These are phyloP conservation scores for Ips typographus DNA, from an alignment of 1,140 invertebrate genomes.

Conservation along the genomic window DNA sequence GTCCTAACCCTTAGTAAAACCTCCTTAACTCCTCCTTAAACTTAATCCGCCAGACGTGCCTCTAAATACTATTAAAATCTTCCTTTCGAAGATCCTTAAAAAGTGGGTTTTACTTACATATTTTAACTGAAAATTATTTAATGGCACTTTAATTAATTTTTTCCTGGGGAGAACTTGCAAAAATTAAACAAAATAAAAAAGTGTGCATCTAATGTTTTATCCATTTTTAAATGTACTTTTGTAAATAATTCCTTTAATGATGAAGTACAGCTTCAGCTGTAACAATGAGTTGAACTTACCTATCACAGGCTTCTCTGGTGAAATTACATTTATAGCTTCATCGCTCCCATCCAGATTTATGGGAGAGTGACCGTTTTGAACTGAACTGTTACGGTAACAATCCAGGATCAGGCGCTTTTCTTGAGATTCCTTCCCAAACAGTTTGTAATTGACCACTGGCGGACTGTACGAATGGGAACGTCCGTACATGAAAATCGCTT, in stretches of 20 bases:
- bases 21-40: too few species aligned
- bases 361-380: slow-evolving; percentile 12
- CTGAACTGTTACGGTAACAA: slow-evolving; percentile 15
- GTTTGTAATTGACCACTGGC: slow-evolving; percentile 25
- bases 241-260: neutral
- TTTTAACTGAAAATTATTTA: too few species aligned
- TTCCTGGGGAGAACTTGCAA: too few species aligned
- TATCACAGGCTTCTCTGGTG: slow-evolving; percentile 23
- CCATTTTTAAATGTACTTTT: neutral
- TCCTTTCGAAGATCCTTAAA: too few species aligned
- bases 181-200: too few species aligned
- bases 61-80: too few species aligned
- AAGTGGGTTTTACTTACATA: too few species aligned
- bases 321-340: slow-evolving; percentile 23
- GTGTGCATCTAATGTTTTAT: neutral
- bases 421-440: slow-evolving; percentile 40
- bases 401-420: slow-evolving; percentile 36
- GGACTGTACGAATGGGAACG: slow-evolving; percentile 43
- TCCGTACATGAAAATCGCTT: slow-evolving; percentile 46
- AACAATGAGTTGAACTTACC: neutral
- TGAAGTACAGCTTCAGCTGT: too few species aligned
- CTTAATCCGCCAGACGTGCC: too few species aligned
- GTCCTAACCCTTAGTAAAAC: too few species aligned
- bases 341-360: neutral
- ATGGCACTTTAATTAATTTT: too few species aligned